These are phyloP conservation scores for Lathamus discolor DNA, from an alignment of 2,113 vertebrate species.

Conservation along the genomic window DNA sequence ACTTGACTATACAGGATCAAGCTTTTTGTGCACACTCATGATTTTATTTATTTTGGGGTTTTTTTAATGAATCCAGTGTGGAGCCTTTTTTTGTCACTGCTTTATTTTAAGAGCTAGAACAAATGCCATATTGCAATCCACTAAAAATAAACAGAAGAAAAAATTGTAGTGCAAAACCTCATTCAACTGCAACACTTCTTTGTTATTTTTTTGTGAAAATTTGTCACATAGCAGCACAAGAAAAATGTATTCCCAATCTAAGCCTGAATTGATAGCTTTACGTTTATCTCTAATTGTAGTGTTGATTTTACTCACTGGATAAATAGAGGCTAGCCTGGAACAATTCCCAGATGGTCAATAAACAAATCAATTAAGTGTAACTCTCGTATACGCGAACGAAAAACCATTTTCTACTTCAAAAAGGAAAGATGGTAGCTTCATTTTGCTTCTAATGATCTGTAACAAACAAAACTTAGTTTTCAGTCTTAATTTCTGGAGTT, in stretches of 20 bases:
- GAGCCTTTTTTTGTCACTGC: background rate
- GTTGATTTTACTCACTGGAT: background rate
- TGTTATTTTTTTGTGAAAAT: background rate
- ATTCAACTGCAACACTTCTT: background rate
- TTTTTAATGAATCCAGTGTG: background rate
- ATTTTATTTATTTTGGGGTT: background rate
- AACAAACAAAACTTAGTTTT: background rate
- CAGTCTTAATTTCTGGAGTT: background rate
- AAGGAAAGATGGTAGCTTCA: background rate
- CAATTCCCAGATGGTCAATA: background rate
- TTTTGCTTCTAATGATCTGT: background rate
- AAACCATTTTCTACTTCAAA: fast-evolving
- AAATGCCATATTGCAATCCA: background rate
- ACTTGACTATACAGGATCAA: background rate
- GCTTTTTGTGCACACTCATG: fast-evolving
- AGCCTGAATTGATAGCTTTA: background rate
- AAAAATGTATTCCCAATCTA: background rate
- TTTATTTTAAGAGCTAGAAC: background rate
- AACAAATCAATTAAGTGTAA: background rate
- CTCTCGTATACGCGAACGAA: background rate
- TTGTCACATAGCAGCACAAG: background rate
- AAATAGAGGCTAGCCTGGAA: background rate
- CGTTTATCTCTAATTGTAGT: background rate
- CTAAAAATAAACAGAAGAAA: background rate
- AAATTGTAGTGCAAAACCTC: background rate